These are phyloP conservation scores for Drosophila ambigua DNA, from an alignment of 1,140 invertebrate genomes.

Conservation along the genomic window DNA sequence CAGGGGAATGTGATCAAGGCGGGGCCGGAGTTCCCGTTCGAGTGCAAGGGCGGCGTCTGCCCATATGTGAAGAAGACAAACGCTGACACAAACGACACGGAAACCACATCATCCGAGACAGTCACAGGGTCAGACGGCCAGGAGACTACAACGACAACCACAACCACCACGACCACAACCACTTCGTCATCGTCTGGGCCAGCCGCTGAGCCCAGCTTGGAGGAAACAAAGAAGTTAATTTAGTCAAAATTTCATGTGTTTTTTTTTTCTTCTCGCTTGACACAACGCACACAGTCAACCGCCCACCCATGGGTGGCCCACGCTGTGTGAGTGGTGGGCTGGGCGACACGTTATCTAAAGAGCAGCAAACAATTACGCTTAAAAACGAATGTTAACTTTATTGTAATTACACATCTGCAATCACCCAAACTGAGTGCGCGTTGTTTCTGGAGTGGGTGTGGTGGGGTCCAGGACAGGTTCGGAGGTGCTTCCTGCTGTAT, in stretches of 20 bases:
- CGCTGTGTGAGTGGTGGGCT: neutral
- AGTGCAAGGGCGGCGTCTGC: conserved; percentile 85
- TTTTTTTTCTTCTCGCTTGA: conserved; percentile 13
- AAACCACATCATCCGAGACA: neutral
- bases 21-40: conserved; percentile 85
- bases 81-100: neutral
- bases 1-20: conserved; percentile 84
- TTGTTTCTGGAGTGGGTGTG: neutral
- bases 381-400: conserved; percentile 13
- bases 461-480: neutral
- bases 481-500: no score
- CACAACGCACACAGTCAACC: conserved; percentile 1
- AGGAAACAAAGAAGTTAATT: conserved; percentile 53
- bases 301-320: neutral
- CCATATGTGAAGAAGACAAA: conserved; percentile 57
- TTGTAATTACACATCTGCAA: conserved; percentile 1
- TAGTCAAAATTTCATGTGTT: conserved; percentile 29
- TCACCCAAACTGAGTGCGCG: neutral
- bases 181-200: neutral
- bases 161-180: no score
- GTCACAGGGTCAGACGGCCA: neutral
- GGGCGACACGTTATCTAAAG: conserved; percentile 7
- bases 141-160: neutral
- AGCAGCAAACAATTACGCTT: conserved; percentile 39
- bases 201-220: neutral